Evolutionary conservation across 1,140 invertebrate genomes (phyloP), one percentile per base, ranked within the genome.

Genomic region (Heliconius melpomene): DNA sequence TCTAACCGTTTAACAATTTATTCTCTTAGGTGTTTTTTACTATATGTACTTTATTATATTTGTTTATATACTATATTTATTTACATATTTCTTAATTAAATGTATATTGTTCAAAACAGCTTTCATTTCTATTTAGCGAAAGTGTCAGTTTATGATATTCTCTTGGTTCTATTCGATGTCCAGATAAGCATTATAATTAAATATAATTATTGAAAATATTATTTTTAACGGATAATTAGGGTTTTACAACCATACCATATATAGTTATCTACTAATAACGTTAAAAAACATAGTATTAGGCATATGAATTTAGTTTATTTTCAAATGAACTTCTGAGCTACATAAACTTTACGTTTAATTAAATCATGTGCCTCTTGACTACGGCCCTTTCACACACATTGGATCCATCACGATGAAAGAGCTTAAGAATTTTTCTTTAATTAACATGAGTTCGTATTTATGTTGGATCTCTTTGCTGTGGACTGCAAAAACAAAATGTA

Each of bases 401-500:
- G 78, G 57, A 74, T 79, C 60, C 73, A 79, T 79, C 73, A 75
- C 52, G 73, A 52, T 79, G 73, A 75, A 75, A 75, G 60, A 32
- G 60, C 60, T 66, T 74, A 74, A 70, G 60, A 60, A 79, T 71
- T 80, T 80, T 77, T 73, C 75, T 80, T 80, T 77, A 80, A 79
- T 79, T 80, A 73, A 76, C 75, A 74, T 5, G 57, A 57, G 74
- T 29, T 66, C 7, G 60, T 29, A 16, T 60, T 66, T 66, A 66
- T 66, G 60, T 29, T 0, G 26, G 60, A 13, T 66, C 60, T 66
- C 60, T 66, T 66, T 66, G 60, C 60, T 13, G 11, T 26, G 60
- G 26, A 66, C 60, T 66, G 60, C 60, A n/a, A 66, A 29, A 66
- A 66, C 60, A 26, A 66, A n/a, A 66, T 29, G 26, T 29, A 66